Evolutionary conservation across 2,888 invertebrate genomes (phyloP).

Genomic region (Cinara cedri): DNA sequence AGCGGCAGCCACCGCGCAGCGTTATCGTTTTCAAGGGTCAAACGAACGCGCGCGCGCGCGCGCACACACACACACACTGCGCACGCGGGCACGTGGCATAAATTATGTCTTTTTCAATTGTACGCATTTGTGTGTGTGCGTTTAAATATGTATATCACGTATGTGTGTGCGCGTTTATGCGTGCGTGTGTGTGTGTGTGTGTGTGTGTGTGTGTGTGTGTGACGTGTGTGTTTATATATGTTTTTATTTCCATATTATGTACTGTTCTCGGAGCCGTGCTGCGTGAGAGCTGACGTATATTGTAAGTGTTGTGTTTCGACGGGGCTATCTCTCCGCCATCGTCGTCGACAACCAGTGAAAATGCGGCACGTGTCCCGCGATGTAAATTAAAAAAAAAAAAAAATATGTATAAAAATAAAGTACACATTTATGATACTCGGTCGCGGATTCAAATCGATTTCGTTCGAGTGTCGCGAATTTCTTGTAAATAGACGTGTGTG

Average conservation of each 20-base stretch:
- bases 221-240: background rate
- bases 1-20: too few relatives aligned
- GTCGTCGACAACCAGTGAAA: conserved; percentile 7
- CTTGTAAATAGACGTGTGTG: too few relatives aligned
- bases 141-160: background rate
- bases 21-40: conserved; percentile 42
- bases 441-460: background rate
- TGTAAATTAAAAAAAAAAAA: conserved; percentile 47
- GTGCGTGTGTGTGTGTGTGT: background rate
- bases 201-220: background rate
- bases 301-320: background rate
- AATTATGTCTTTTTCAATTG: conserved; percentile 48
- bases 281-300: too few relatives aligned
- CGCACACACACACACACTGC: too few relatives aligned
- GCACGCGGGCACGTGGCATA: conserved; percentile 52
- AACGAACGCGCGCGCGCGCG: conserved; percentile 15
- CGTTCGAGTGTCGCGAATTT: too few relatives aligned
- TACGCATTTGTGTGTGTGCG: background rate
- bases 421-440: too few relatives aligned
- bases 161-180: too few relatives aligned
- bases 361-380: conserved; percentile 36
- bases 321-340: background rate
- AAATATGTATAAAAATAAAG: too few relatives aligned
- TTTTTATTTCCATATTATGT: conserved; percentile 2
- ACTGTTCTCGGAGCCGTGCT: conserved; percentile 1